Evolutionary conservation across 2,888 invertebrate genomes (phyloP).

Genomic region (Philereme transversata): DNA sequence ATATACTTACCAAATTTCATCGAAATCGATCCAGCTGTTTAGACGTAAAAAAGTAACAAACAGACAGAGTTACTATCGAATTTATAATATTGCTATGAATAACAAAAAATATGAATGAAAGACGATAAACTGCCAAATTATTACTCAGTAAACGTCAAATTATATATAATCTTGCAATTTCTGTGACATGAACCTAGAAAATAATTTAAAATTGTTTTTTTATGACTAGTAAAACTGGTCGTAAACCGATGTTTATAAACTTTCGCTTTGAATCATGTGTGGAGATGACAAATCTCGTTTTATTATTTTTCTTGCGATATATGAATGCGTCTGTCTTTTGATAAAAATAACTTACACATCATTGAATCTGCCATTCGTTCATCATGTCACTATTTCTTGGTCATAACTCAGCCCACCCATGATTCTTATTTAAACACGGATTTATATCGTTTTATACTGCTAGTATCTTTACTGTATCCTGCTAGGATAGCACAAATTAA

Average conservation of each 20-base stretch:
- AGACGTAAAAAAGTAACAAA: too few species aligned
- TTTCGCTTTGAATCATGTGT: slow-evolving; percentile 31
- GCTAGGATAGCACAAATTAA: too few species aligned
- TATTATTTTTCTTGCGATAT: slow-evolving; percentile 33
- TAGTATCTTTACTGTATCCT: too few species aligned
- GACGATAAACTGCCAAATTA: slow-evolving; percentile 1
- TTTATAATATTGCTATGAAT: neutral
- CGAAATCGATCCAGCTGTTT: too few species aligned
- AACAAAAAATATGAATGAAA: slow-evolving; percentile 2
- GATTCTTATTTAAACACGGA: neutral
- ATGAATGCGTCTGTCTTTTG: slow-evolving; percentile 22
- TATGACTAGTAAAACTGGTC: slow-evolving; percentile 52
- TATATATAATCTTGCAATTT: slow-evolving; percentile 33
- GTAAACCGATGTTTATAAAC: slow-evolving; percentile 42
- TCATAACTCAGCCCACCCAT: neutral
- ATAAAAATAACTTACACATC: slow-evolving; percentile 22
- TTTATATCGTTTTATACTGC: too few species aligned
- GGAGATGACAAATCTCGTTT: slow-evolving; percentile 38
- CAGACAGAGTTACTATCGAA: too few species aligned
- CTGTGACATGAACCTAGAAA: slow-evolving; percentile 52
- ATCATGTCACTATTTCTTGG: too few species aligned
- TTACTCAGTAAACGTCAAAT: slow-evolving; percentile 17
- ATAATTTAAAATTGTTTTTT: slow-evolving; percentile 49
- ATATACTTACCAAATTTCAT: too few species aligned
- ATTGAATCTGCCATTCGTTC: too few species aligned